Evolutionary conservation across 2,797 vertebrate species (phyloP).

Genomic region (Acipenser ruthenus): DNA sequence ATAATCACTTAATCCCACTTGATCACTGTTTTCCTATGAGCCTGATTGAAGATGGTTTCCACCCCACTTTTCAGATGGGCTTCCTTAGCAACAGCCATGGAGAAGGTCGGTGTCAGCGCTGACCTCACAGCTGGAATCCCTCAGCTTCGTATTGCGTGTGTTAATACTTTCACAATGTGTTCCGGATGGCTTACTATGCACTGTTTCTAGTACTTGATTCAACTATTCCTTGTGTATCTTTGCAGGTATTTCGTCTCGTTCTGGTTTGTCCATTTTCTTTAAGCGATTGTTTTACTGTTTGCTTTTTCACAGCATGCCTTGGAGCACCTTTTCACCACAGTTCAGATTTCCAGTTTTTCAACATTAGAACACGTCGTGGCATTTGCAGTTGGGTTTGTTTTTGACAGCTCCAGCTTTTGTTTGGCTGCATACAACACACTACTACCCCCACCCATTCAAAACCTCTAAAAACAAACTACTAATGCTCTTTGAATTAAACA

Average conservation of each 20-base stretch:
- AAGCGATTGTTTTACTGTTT: slow-evolving; percentile 1
- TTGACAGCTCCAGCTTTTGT: slow-evolving; percentile 45
- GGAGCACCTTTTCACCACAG: neutral
- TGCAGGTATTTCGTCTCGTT: neutral
- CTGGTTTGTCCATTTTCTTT: neutral
- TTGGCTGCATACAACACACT: slow-evolving; percentile 30
- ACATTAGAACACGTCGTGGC: slow-evolving; percentile 29
- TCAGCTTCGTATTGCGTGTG: neutral
- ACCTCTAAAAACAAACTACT: slow-evolving; percentile 52
- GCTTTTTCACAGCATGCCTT: slow-evolving; percentile 11
- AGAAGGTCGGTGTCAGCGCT: slow-evolving; percentile 6
- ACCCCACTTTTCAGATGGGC: slow-evolving; percentile 7
- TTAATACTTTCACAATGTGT: neutral
- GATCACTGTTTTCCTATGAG: slow-evolving; percentile 15
- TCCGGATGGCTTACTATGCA: neutral
- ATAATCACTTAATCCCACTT: slow-evolving; percentile 16
- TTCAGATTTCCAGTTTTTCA: slow-evolving; percentile 38
- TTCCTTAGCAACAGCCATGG: slow-evolving; percentile 12
- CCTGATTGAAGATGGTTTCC: slow-evolving; percentile 18
- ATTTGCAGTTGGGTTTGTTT: slow-evolving; percentile 43
- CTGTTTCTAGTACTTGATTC: neutral
- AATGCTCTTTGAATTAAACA: slow-evolving; percentile 35
- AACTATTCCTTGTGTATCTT: neutral
- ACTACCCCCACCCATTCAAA: slow-evolving; percentile 45
- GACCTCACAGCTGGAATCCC: slow-evolving; percentile 8